Conservation (phyloP, 2,888 invertebrate genomes). For the Pollenia angustigena region DNA sequence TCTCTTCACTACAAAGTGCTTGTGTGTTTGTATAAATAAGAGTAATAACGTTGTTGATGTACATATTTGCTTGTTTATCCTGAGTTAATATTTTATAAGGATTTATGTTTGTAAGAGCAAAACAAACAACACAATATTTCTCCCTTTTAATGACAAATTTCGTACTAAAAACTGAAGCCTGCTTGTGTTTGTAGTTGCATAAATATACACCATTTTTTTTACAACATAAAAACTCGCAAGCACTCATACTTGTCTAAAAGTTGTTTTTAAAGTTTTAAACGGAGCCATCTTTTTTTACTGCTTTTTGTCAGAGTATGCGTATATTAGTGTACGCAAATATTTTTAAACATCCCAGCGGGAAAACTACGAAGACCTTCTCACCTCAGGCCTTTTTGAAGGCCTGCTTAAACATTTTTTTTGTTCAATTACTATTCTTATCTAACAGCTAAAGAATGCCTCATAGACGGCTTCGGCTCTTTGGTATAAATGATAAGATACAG, state of each 20-base stretch:
- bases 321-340: not conserved
- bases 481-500: too few species aligned
- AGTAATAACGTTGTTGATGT: constrained; percentile 1
- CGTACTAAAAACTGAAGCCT: not conserved
- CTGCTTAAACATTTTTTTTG: too few species aligned
- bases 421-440: too few species aligned
- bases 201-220: not conserved
- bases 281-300: constrained; percentile 24
- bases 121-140: not conserved
- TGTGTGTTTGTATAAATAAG: not conserved
- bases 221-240: not conserved
- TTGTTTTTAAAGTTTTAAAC: constrained; percentile 7
- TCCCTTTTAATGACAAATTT: not conserved
- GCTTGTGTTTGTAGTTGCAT: constrained; percentile 24
- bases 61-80: constrained; percentile 14
- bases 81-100: constrained; percentile 54
- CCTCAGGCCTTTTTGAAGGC: too few species aligned
- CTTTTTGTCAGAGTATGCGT: not conserved
- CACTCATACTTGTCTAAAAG: not conserved
- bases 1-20: not conserved
- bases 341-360: too few species aligned
- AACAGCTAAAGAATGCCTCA: too few species aligned
- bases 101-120: constrained; percentile 34
- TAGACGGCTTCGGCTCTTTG: too few species aligned
- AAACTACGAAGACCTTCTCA: too few species aligned